Evolutionary conservation across 2,113 vertebrate species (phyloP).

Genomic region (Misgurnus mizolepis): DNA sequence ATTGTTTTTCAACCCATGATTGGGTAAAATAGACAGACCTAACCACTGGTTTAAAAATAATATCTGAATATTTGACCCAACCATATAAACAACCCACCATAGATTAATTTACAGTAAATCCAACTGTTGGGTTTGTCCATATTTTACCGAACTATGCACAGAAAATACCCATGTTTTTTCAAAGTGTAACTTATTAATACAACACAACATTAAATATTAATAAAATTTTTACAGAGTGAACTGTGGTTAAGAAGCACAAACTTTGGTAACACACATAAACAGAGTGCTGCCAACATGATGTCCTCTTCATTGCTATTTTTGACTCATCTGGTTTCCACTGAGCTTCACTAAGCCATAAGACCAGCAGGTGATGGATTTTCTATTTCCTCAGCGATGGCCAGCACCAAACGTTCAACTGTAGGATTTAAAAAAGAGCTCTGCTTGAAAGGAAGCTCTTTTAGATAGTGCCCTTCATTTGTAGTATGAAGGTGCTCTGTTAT

Average conservation of each 20-base stretch:
- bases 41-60: too few relatives aligned
- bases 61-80: too few relatives aligned
- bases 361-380: constrained; percentile 27
- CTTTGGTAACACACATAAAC: constrained; percentile 6
- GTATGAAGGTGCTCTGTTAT: constrained; percentile 28
- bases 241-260: neutral
- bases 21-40: too few relatives aligned
- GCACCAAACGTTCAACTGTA: neutral
- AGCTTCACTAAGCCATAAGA: constrained; percentile 43
- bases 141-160: too few relatives aligned
- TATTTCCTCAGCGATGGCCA: neutral
- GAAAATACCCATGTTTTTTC: too few relatives aligned
- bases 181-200: too few relatives aligned
- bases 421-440: constrained; percentile 11
- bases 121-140: too few relatives aligned
- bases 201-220: neutral
- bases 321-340: constrained; percentile 30
- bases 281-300: constrained; percentile 3
- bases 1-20: too few relatives aligned
- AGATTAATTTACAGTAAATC: too few relatives aligned
- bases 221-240: neutral
- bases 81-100: too few relatives aligned
- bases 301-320: constrained; percentile 26
- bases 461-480: constrained; percentile 31
- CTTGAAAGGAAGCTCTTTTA: neutral